Evolutionary conservation across 2,888 invertebrate species (phyloP), one percentile per base, ranked within the genome.

Genomic region (Tinea semifulvella): DNA sequence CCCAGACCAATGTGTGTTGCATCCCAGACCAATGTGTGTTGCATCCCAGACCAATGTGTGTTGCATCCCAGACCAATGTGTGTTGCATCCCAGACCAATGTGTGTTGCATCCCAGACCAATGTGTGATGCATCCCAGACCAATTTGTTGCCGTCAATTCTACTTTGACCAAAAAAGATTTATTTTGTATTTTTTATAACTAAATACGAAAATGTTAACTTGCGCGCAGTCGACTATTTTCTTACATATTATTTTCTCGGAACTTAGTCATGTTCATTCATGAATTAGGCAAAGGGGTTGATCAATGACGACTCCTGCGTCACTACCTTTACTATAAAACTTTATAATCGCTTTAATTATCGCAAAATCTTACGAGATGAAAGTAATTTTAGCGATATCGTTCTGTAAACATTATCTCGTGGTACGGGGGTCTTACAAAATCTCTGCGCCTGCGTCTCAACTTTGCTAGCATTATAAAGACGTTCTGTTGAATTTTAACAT

Each of bases 381-480:
- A 31, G 50, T 44, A 49, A 6, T 51, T 49, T 57, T 49, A 42
- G 44, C 49, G 50, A 35, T 47, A 45, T 47, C 47, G 46, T 46
- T 28, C 36, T 49, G 40, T 40, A 51, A 50, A 22, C 49, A 46
- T 47, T 43, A 55, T 65, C 47, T 49, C 51, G 59, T 75, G 68
- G 79, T 80, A 80, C 60, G 59, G 62, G 57, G 61, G 70, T 76
- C 80, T 79, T 80, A 76, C 80, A 77, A 80, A 80, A 80, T 74
- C 79, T 55, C 56, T 52, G 60, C 52, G 68, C 68, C 60, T 70
- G 66, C 76, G 67, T 73, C 77, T 79, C 79, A 75, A 61, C 61
- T 59, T 63, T 65, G 71, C 68, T 73, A 67, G 69, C 77, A 68
- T 72, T 80, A 80, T 80, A 80, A 80, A 79, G 69, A 67, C 63